Evolutionary conservation across 2,113 vertebrate genomes (phyloP).

Genomic region (Pavo muticus): DNA sequence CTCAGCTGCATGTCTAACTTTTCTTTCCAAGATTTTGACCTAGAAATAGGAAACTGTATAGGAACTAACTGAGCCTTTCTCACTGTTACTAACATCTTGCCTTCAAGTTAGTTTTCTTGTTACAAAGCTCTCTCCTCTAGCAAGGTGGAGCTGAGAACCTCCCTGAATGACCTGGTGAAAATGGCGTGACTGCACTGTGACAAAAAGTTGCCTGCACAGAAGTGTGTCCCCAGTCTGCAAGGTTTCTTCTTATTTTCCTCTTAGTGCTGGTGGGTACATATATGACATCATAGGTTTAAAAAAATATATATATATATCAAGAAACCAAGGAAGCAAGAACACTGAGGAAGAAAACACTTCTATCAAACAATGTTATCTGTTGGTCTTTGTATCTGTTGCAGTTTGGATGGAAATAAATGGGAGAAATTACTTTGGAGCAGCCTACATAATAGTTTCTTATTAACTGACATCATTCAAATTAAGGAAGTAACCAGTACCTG

Average conservation of each 20-base stretch:
- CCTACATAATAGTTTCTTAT: background rate
- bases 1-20: background rate
- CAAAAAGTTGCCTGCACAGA: background rate
- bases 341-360: background rate
- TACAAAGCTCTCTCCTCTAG: background rate
- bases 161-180: background rate
- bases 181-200: background rate
- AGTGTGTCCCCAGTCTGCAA: background rate
- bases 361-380: no score
- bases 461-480: background rate
- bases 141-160: background rate
- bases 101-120: background rate
- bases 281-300: background rate
- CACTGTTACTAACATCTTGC: background rate
- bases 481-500: background rate
- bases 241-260: background rate
- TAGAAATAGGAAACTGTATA: background rate
- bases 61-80: background rate
- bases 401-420: no score
- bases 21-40: background rate
- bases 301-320: background rate
- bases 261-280: background rate
- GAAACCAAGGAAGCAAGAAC: background rate
- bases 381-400: no score
- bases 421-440: no score